phyloP scores from a whole-genome alignment of 1,140 invertebrate genomes.

The Condylostylus longicornis region DNA sequence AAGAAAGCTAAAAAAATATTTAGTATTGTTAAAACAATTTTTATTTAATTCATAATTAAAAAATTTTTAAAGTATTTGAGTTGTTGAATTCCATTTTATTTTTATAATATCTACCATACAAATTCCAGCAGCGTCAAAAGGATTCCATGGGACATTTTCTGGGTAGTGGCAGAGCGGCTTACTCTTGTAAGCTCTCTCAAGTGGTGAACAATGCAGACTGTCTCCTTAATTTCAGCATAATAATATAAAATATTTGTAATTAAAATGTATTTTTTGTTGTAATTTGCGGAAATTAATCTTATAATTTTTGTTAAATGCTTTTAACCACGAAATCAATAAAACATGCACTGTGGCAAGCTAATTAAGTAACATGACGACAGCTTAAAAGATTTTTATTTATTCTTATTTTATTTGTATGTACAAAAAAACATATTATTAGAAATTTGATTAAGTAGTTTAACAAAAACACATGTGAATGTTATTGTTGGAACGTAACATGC shows the following conservation, averaged over 20 bases:
- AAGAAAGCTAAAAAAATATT: slow-evolving; percentile 61
- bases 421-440: too few relatives aligned
- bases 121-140: slow-evolving; percentile 87
- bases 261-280: background rate
- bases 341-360: too few relatives aligned
- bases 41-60: too few relatives aligned
- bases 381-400: too few relatives aligned
- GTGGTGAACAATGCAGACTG: slow-evolving; percentile 69
- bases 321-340: too few relatives aligned
- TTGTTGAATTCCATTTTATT: slow-evolving; percentile 40
- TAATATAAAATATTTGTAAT: background rate
- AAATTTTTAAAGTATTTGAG: slow-evolving; percentile 8
- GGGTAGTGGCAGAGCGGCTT: slow-evolving; percentile 91
- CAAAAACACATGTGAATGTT: too few relatives aligned
- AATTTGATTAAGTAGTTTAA: too few relatives aligned
- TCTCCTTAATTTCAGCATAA: slow-evolving; percentile 44
- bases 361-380: too few relatives aligned
- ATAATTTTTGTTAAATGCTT: background rate
- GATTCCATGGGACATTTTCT: slow-evolving; percentile 76
- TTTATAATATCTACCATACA: slow-evolving; percentile 48
- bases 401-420: too few relatives aligned
- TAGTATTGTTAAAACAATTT: too few relatives aligned
- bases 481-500: too few relatives aligned
- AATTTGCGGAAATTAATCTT: too few relatives aligned
- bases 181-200: slow-evolving; percentile 86